A percentile compares a stretch with the other conserved stretches of the same genome.
Conservation (phyloP, 2,888 invertebrate species). For the Andrena camellia region DNA sequence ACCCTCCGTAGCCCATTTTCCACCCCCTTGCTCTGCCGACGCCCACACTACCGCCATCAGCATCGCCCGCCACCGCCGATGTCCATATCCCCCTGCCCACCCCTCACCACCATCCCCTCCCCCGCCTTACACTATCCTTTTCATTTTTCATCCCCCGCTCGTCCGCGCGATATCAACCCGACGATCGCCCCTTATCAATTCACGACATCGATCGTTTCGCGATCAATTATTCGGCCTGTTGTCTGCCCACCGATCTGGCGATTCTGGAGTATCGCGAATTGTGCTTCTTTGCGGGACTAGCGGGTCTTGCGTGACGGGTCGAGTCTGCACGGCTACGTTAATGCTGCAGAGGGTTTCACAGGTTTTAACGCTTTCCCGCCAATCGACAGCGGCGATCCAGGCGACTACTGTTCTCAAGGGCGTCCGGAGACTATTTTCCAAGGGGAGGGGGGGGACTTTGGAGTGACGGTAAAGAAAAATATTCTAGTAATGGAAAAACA, state of each 20-base stretch:
- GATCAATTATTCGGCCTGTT: conserved; percentile 30
- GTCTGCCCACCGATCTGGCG: neutral
- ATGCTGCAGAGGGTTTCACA: conserved; percentile 1
- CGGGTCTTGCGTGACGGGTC: too few species aligned
- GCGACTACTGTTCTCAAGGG: neutral
- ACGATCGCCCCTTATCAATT: conserved; percentile 68
- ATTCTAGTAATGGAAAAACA: too few species aligned
- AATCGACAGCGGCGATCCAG: conserved; percentile 4
- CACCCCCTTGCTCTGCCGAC: conserved; percentile 65
- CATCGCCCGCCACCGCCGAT: conserved; percentile 43
- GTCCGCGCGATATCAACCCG: conserved; percentile 39
- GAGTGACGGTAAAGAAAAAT: too few species aligned
- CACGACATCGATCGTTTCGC: conserved; percentile 70
- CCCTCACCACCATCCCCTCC: conserved; percentile 1
- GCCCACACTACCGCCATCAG: conserved; percentile 66
- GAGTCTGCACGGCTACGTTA: neutral
- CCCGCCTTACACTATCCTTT: conserved; percentile 30
- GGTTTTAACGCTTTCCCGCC: conserved; percentile 20
- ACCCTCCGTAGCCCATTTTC: conserved; percentile 67
- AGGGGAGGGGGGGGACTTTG: too few species aligned
- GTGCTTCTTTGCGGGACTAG: too few species aligned
- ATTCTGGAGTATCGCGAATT: neutral
- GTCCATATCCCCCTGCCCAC: conserved; percentile 47
- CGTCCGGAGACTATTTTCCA: too few species aligned
- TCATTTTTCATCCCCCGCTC: conserved; percentile 45